Conservation (phyloP, 2,113 vertebrate genomes). For the Phalacrocorax aristotelis region DNA sequence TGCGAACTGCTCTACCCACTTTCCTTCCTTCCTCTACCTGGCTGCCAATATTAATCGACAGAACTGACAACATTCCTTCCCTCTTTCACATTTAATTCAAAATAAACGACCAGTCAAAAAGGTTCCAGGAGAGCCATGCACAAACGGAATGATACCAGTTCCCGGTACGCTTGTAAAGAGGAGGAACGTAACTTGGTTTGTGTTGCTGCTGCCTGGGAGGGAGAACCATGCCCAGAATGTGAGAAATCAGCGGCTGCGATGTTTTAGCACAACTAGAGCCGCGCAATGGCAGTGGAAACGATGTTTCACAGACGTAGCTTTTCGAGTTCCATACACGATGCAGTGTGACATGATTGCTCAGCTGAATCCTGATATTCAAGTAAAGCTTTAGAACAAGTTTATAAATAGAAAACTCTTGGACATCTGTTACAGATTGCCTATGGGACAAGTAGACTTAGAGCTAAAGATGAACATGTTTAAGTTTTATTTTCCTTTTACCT, state of each 20-base stretch:
- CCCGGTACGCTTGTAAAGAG: not conserved
- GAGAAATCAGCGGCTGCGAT: not conserved
- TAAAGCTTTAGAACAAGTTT: not conserved
- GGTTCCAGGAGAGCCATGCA: not conserved
- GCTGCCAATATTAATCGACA: not conserved
- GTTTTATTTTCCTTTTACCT: not conserved
- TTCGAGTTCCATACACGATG: not conserved
- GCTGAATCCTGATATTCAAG: not conserved
- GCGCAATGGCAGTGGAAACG: not conserved
- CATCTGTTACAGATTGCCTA: not conserved
- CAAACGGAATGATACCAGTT: fast-evolving
- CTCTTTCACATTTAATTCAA: not conserved
- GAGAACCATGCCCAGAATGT: not conserved
- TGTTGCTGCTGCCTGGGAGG: not conserved
- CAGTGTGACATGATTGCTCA: not conserved
- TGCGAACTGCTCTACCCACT: not conserved
- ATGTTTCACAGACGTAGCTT: not conserved
- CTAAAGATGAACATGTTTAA: not conserved
- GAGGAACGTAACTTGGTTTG: not conserved
- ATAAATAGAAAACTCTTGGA: not conserved
- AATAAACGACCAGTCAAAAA: not conserved
- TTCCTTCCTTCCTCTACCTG: not conserved
- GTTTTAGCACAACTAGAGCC: not conserved
- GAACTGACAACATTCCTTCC: too few species aligned
- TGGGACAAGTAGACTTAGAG: not conserved